A percentile compares a stretch with the other conserved stretches of the same genome.
Conservation (phyloP, 1,140 invertebrate genomes). For the Drosophila lini region DNA sequence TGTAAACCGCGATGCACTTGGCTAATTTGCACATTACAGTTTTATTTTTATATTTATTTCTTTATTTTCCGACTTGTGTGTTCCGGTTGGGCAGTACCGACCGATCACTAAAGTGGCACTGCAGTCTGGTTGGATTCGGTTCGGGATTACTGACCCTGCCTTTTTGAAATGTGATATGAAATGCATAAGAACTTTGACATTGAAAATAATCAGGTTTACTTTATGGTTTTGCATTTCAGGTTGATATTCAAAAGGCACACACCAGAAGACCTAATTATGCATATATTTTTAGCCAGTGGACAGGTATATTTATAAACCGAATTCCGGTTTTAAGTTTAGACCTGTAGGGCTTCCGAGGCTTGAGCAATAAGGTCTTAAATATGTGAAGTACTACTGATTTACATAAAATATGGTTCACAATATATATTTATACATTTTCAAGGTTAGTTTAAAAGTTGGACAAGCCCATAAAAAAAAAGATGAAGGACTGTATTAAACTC, state of each 20-base stretch:
- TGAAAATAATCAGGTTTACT: conserved; percentile 27
- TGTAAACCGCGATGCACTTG: conserved; percentile 49
- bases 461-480: too few relatives aligned
- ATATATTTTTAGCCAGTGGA: conserved; percentile 12
- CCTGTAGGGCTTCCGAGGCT: conserved; percentile 13
- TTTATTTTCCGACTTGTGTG: conserved; percentile 13
- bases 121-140: neutral
- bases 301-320: conserved; percentile 11
- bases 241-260: conserved; percentile 4
- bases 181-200: conserved; percentile 27
- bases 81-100: conserved; percentile 21
- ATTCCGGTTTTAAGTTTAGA: conserved; percentile 22
- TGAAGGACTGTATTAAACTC: neutral
- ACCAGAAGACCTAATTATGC: conserved; percentile 49
- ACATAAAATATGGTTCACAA: conserved; percentile 13
- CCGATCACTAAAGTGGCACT: neutral
- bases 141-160: neutral
- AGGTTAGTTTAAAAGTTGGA: neutral
- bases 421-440: conserved; percentile 11
- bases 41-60: conserved; percentile 37
- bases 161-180: neutral
- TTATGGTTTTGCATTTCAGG: conserved; percentile 4
- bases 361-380: neutral
- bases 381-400: conserved; percentile 23
- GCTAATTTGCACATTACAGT: conserved; percentile 64